Base-by-base conservation (phyloP, 2,797 vertebrate species). In the Columba guinea region DNA sequence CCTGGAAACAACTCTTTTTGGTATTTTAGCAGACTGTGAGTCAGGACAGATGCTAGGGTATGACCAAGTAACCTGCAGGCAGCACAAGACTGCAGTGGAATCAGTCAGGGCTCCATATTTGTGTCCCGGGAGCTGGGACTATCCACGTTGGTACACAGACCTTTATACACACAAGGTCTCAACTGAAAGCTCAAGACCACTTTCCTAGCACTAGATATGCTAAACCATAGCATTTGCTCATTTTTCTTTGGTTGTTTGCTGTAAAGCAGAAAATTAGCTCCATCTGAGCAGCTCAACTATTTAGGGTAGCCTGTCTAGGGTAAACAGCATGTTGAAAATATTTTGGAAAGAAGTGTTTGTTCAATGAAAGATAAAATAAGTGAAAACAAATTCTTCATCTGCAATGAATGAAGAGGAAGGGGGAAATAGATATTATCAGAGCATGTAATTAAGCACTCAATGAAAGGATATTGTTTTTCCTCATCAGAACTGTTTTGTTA, bases 401-500 rank as follows among this genome's bases (percentile, higher is more conserved):
- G 53, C 51, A 68, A n/a, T 39, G 37, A 89, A 83, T 70, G 68
- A 87, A 89, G 80, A 88, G 63, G 65, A 91, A 96, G 24, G 74
- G 78, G 46, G 86, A 92, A 19, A 1, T 17, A 79, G 83, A 48
- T 90, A 81, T 8, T 70, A 96, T 84, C 87, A 67, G 67, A 89
- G 65, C 30, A 39, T 49, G 78, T 70, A 93, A 96, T 91, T 74
- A 94, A 90, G 77, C 32, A 73, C 32, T 44, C 77, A 85, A 94
- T 80, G 59, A 91, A 94, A 93, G 77, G 49, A 58, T 92, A 92
- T 58, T 78, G 62, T 71, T 71, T 92, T 95, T 94, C 78, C 71
- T 90, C 53, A 83, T 80, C 90, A 68, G 1, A 5, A 83, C 32
- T 93, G 51, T 90, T 96, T 89, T 80, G 71, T 76, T 89, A 94